Conservation (phyloP, 2,797 vertebrate genomes). For the Dendrocincla tyrannina region DNA sequence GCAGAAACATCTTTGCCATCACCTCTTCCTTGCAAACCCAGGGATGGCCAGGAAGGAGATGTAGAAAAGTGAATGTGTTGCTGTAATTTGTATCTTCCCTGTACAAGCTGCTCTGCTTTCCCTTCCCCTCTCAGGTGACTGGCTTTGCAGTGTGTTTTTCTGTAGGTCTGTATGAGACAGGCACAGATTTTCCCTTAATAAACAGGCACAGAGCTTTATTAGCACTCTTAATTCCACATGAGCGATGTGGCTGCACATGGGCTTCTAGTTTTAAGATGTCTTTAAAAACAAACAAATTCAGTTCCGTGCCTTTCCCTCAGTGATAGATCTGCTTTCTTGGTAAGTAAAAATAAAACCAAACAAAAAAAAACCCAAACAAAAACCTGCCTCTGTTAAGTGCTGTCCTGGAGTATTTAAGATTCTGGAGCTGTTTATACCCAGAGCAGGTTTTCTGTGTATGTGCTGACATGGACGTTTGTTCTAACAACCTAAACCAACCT, state of each 20-base stretch:
- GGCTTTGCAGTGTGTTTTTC: neutral
- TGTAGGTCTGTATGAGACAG: neutral
- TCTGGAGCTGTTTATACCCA: neutral
- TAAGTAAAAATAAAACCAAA: neutral
- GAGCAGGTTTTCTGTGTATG: neutral
- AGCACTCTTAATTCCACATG: neutral
- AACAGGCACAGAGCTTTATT: neutral
- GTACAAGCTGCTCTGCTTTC: neutral
- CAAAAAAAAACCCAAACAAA: too few relatives aligned
- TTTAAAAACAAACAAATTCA: neutral
- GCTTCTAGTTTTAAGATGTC: neutral
- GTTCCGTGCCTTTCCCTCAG: neutral
- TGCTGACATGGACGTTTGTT: neutral
- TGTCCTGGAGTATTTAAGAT: neutral
- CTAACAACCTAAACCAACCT: neutral
- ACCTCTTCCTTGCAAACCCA: neutral
- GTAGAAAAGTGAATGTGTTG: neutral
- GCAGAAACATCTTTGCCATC: neutral
- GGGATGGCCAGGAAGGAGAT: neutral
- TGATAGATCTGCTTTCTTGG: neutral
- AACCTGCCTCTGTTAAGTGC: neutral
- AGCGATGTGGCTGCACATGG: neutral
- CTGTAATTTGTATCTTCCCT: neutral
- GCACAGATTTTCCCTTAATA: neutral
- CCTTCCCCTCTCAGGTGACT: neutral